A percentile compares a stretch with the other conserved stretches of the same genome.
Evolutionary conservation across 2,797 vertebrate genomes (phyloP).

Genomic region (Okamejei kenojei): DNA sequence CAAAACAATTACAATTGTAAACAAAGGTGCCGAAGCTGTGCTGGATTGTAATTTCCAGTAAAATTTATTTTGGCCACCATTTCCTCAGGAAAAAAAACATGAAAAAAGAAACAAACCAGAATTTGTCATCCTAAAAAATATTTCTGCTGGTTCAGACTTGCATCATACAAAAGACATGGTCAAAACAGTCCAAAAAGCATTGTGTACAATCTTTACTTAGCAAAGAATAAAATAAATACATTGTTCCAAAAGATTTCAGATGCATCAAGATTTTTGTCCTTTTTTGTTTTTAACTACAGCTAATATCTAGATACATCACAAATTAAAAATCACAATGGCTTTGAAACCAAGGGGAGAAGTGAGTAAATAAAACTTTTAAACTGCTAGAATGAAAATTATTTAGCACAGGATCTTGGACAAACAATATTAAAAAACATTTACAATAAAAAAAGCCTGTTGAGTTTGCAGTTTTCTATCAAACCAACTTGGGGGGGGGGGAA

Average conservation of each 20-base stretch:
- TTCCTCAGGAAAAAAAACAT: conserved; percentile 21
- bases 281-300: conserved; percentile 26
- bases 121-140: conserved; percentile 29
- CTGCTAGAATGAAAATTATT: neutral
- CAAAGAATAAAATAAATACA: conserved; percentile 37
- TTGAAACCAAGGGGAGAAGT: neutral
- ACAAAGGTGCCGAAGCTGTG: neutral
- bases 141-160: conserved; percentile 33
- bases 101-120: neutral
- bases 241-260: conserved; percentile 34
- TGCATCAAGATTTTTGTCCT: conserved; percentile 25
- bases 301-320: conserved; percentile 28
- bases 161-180: conserved; percentile 32
- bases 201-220: conserved; percentile 34
- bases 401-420: conserved; percentile 20
- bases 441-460: conserved; percentile 19
- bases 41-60: conserved; percentile 30
- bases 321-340: conserved; percentile 33
- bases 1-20: neutral
- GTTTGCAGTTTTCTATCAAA: conserved; percentile 22
- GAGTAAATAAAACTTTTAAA: conserved; percentile 25
- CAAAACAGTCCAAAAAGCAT: conserved; percentile 35
- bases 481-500: neutral
- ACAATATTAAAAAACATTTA: conserved; percentile 34
- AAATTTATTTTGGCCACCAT: conserved; percentile 36